phyloP scores from a whole-genome alignment of 2,113 vertebrate genomes.

The Poeciliopsis occidentalis region DNA sequence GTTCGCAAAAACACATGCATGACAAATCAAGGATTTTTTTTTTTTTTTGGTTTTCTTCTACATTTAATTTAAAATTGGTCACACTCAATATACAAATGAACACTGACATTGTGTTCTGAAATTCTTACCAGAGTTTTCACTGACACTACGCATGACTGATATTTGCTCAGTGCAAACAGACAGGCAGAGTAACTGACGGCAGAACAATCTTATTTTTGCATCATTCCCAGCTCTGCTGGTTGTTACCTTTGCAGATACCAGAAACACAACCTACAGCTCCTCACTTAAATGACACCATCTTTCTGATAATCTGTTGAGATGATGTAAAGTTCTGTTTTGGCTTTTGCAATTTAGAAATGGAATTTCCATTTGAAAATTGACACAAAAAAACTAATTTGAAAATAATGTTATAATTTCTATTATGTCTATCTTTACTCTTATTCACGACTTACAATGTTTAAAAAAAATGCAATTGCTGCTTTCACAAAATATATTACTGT shows the following conservation, averaged over 20 bases:
- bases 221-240: slow-evolving; percentile 24
- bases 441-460: not conserved
- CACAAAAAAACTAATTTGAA: not conserved
- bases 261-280: slow-evolving; percentile 25
- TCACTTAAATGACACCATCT: slow-evolving; percentile 26
- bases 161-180: slow-evolving; percentile 30
- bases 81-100: slow-evolving; percentile 1
- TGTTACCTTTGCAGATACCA: slow-evolving; percentile 25
- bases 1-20: no score
- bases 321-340: slow-evolving; percentile 59
- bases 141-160: slow-evolving; percentile 25
- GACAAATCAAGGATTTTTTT: no score
- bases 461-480: not conserved
- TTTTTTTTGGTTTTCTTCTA: no score
- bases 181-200: slow-evolving; percentile 21
- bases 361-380: not conserved
- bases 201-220: slow-evolving; percentile 36
- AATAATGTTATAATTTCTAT: not conserved
- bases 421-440: not conserved
- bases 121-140: slow-evolving; percentile 15
- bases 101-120: slow-evolving; percentile 28
- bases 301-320: slow-evolving; percentile 26
- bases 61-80: not conserved
- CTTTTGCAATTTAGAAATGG: slow-evolving; percentile 46
- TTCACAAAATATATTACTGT: not conserved